Base-by-base conservation (phyloP, 2,797 vertebrate genomes). In the Falco berigora region DNA sequence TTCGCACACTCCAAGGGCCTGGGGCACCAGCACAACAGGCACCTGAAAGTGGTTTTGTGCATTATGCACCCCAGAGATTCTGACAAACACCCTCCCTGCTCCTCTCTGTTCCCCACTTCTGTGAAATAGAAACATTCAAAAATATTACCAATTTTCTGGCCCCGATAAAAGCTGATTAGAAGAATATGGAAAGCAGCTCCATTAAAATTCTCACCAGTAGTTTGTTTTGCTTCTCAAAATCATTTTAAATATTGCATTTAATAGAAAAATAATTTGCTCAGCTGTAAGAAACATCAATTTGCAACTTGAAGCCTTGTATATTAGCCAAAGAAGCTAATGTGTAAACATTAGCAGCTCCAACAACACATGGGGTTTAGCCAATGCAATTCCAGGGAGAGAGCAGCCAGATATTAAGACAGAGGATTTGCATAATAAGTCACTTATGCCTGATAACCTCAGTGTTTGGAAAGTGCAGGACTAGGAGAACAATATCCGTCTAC, bases 261-360 rank as follows among this genome's bases (percentile, higher is more conserved):
- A 97, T 95, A 97, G 94, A 92, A 96, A 97, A 97, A 97, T 95
- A 97, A 97, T 97, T 97, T 97, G 91, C 87, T 96, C 96, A 94
- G 94, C 94, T 97, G 92, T 88, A 96, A 95, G 92, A 96, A 97
- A 96, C 96, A 97, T 96, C 96, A 90, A 95, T 97, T 96, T 97
- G 95, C 95, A 95, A 97, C 94, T 96, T 89, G 94, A 94, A 97
- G 96, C 76, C 92, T 92, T 78, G 79, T 92, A 46, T 76, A 95
- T 97, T 90, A 96, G 94, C 94, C 97, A 96, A 86, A 93, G 94
- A 90, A 92, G 87, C 92, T 97, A 97, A 97, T 95, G 92, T 83
- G 94, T 95, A 97, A 97, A 97, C 94, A 97, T 92, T 81, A 96
- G 88, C 81, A 81, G 91, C 95, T 96, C 94, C 94, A 95, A 36